Evolutionary conservation across 1,140 invertebrate species (phyloP), one percentile per base, ranked within the genome.

Genomic region (Drosophila ironensis): DNA sequence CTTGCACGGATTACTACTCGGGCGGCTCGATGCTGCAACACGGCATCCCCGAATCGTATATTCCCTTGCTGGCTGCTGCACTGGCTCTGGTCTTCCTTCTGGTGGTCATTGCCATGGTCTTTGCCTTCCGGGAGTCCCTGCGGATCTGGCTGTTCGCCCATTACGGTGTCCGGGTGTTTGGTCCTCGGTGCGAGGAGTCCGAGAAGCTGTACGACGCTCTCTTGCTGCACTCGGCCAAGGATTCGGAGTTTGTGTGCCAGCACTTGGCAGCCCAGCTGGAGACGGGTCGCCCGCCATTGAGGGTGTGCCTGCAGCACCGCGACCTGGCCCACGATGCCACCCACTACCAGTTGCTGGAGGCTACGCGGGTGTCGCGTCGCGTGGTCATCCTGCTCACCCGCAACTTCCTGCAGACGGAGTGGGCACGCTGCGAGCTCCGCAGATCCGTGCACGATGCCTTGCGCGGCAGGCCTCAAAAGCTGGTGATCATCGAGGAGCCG

Each of bases 171-270:
- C 92, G 96, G 14, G 92, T 97, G 22, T 95, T 95, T 64, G 94
- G 91, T 38, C 91, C 54, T 77, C 91, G 75, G 50, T 94, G 92
- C 84, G 94, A 95, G 84, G 95, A 96, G 66, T 93, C 94, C 9
- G 95, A 97, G 87, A 97, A 97, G 77, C 91, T 97, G 1, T 98
- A 97, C 91, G 97, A 98, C 82, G 97, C 96, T 3, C 97, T 97
- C 89, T 93, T 98, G 4, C 95, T 96, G 45, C 98, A 98, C 91
- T 97, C 96, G 66, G 95, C 96, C 12, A 96, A 97, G 90, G 97
- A 98, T 90, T 95, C 97, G 73, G 94, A 97, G 78, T 97, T 97
- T 89, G 95, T 98, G 0, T 91, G 95, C 11, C 95, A 96, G 69
- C 95, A 95, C 4, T 90, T 98, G 46, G 95, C 94, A 0, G 93